Percentiles rank a stretch among this genome's conserved stretches.
Evolutionary conservation across 1,140 invertebrate species (phyloP).

Genomic region (Bicyclus anynana): DNA sequence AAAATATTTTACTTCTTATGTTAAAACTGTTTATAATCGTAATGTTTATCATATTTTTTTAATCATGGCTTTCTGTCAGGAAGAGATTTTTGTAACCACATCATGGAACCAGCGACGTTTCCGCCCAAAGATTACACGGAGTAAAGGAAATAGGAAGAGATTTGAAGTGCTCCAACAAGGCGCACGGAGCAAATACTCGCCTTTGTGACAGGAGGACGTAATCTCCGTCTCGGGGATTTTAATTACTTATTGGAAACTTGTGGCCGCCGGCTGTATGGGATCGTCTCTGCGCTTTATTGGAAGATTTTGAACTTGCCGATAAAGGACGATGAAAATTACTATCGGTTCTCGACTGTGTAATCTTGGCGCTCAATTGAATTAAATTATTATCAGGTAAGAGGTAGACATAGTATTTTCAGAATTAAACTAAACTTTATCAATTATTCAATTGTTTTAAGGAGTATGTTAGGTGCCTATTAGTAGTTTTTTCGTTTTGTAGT

Average conservation of each 20-base stretch:
- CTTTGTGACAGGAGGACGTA: conserved; percentile 62
- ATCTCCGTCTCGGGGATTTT: conserved; percentile 68
- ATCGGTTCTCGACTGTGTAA: conserved; percentile 27
- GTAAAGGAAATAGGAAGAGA: conserved; percentile 51
- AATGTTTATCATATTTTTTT: no score
- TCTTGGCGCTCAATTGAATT: no score
- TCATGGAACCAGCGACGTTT: conserved; percentile 21
- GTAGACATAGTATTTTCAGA: no score
- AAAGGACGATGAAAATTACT: conserved; percentile 29
- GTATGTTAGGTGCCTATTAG: no score
- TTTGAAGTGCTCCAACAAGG: conserved; percentile 52
- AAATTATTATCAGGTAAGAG: no score
- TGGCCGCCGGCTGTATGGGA: conserved; percentile 67
- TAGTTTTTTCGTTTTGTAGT: no score
- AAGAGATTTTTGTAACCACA: background rate
- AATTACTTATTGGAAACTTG: conserved; percentile 77
- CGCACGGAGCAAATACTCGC: conserved; percentile 60
- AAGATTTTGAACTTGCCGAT: conserved; percentile 44
- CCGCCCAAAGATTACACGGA: conserved; percentile 28
- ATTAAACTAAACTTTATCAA: no score
- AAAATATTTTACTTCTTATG: no score
- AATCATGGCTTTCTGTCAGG: background rate
- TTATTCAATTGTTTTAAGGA: no score
- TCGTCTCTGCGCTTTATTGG: conserved; percentile 66
- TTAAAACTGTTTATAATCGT: background rate